Evolutionary conservation across 2,113 vertebrate species (phyloP).

Genomic region (Perca flavescens): DNA sequence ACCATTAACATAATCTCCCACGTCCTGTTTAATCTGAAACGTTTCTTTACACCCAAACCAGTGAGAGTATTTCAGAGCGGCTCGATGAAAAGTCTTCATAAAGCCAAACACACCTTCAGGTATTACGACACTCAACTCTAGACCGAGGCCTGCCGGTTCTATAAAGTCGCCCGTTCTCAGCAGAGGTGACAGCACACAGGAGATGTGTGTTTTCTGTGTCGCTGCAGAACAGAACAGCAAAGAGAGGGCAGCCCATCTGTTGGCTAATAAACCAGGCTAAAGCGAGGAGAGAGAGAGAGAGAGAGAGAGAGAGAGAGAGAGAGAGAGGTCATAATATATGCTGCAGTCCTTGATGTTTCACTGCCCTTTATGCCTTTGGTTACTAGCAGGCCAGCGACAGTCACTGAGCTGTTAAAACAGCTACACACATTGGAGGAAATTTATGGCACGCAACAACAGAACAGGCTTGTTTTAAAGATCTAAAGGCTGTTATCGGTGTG

Average conservation of each 20-base stretch:
- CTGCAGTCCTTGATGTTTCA: constrained; percentile 67
- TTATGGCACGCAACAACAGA: constrained; percentile 35
- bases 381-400: constrained; percentile 23
- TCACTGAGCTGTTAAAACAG: constrained; percentile 63
- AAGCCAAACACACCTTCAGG: constrained; percentile 27
- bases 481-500: constrained; percentile 24
- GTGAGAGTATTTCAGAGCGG: background rate
- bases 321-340: constrained; percentile 34
- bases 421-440: constrained; percentile 29
- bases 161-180: constrained; percentile 5
- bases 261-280: constrained; percentile 65
- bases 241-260: constrained; percentile 74
- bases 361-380: constrained; percentile 52
- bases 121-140: background rate
- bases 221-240: constrained; percentile 58
- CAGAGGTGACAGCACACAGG: constrained; percentile 52
- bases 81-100: background rate
- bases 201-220: constrained; percentile 65
- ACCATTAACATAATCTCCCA: background rate
- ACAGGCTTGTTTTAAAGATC: constrained; percentile 37
- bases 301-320: constrained; percentile 10
- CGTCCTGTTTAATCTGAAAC: background rate
- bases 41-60: background rate
- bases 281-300: constrained; percentile 23
- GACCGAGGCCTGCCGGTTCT: background rate